Base-by-base conservation (phyloP, 1,140 invertebrate species). In the Drosophila grimshawi region DNA sequence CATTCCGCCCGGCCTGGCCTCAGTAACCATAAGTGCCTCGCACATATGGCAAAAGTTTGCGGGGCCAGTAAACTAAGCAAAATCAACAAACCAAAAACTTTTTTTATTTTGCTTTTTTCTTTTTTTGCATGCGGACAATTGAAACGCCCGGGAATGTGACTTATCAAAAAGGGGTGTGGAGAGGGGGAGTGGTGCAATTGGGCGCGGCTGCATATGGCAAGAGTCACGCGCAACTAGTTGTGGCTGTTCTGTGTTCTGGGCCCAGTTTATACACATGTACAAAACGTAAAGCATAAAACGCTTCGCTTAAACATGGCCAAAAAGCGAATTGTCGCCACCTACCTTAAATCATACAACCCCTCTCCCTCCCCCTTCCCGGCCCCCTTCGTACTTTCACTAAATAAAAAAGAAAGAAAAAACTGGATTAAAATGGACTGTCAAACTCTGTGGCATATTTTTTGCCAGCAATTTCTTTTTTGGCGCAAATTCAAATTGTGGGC, bases 381-480 rank as follows among this genome's bases (percentile, higher is more conserved):
- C 29, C 3, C 64, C 8, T 35, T 19, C 19, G 19, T 19, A 19
- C 19, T 2, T 2, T 4, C n/a, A 8, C 35, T 27, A 3, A n/a
- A 1, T 8, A 30, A n/a, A 35, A 35, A 33, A 53, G 55, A 76
- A 80, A 80, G n/a, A 67, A 56, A 61, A 70, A 76, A 78, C 70
- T 71, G 80, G 78, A 79, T 79, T 86, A 86, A 86, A 81, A 75
- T 80, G 68, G 65, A 83, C 74, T 82, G 83, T 79, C 82, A 88
- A 80, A 19, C 82, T 76, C 46, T 48, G n/a, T 63, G 33, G 19
- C 19, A 41, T 30, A 7, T 32, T 46, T 48, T 35, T 57, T 33
- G 33, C 51, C 39, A 46, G 55, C 76, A 52, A 70, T 19, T 19
- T 19, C 33, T 33, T 33, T 33, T 74, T 66, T 51, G 39, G 39